A percentile compares a stretch with the other conserved stretches of the same genome.
Conservation (phyloP, 2,888 invertebrate genomes). For the Netelia melanura region DNA sequence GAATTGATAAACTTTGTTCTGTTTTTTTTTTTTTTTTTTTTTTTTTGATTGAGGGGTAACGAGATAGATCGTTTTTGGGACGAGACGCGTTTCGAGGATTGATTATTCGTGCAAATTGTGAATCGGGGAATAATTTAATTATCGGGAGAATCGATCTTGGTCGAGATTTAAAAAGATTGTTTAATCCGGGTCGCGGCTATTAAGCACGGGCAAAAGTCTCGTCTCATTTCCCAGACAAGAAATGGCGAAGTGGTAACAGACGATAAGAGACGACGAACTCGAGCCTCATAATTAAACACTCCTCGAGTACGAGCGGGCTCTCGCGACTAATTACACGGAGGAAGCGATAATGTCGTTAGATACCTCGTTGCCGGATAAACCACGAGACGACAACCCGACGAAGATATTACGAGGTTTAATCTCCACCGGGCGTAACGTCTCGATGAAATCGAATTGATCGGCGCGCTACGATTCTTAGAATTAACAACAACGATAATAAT, state of each 20-base stretch:
- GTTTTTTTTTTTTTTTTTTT: too few species aligned
- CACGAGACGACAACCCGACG: slow-evolving; percentile 64
- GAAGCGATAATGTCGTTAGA: slow-evolving; percentile 72
- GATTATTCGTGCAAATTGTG: too few species aligned
- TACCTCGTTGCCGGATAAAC: slow-evolving; percentile 68
- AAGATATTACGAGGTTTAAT: slow-evolving; percentile 55
- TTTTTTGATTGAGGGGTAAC: too few species aligned
- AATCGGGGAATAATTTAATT: too few species aligned
- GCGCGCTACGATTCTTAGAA: background rate
- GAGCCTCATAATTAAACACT: slow-evolving; percentile 59
- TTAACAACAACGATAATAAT: background rate
- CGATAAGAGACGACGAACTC: slow-evolving; percentile 60
- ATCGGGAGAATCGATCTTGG: background rate
- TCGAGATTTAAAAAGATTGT: background rate
- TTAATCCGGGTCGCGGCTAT: slow-evolving; percentile 1
- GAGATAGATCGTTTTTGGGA: too few species aligned
- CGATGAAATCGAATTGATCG: slow-evolving; percentile 57
- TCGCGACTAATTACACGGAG: slow-evolving; percentile 75
- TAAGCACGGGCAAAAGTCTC: slow-evolving; percentile 30
- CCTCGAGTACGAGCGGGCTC: slow-evolving; percentile 57
- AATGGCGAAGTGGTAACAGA: slow-evolving; percentile 8
- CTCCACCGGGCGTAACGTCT: slow-evolving; percentile 31
- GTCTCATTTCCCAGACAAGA: slow-evolving; percentile 34
- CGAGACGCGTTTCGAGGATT: too few species aligned
- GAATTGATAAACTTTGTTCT: too few species aligned